Base-by-base conservation (phyloP, 2,113 vertebrate genomes). In the Elachura formosa region DNA sequence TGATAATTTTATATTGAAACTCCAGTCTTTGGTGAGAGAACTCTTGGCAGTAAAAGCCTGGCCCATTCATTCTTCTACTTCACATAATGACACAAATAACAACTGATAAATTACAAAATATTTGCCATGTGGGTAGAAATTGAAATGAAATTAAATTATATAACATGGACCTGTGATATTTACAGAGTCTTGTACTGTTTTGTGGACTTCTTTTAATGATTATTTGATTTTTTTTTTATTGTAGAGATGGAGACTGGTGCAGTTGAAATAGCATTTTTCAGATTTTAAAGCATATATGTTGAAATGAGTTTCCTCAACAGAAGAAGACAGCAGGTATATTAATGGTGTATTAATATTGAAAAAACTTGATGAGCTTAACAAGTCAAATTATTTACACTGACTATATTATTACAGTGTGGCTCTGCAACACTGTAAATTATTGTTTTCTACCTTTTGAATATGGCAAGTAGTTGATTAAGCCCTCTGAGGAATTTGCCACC, bases 401-500 rank as follows among this genome's bases (percentile, higher is more conserved):
- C 77, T 94, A 12, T 40, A 84, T 87, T n/a, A n/a, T n/a, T n/a
- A n/a, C n/a, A 71, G 82, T 77, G 54, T 75, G 67, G 69, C 59
- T 92, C 14, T 91, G 77, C 49, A 62, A 52, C 59, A 72, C 24
- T 72, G 29, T 64, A 90, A 89, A 92, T 93, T 83, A 86, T 93
- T 86, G 52, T 43, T 31, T 93, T 69, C 40, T 64, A 78, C 28
- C 48, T 82, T 85, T 94, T 13, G 22, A 93, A 67, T 95, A 63
- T 76, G 54, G 68, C 63, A 79, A 74, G 75, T 31, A 84, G 51
- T 75, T 62, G 52, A 96, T 86, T 89, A 87, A 86, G 31, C 5
- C n/a, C 79, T 89, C 94, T 43, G 38, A 95, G 93, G 93, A 91
- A 63, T 97, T 95, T 81, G 2, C n/a, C 46, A 90, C 67, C 87